phyloP scores from a whole-genome alignment of 37 sponge, comb jelly and placozoan species.

The Oscarella lobularis region DNA sequence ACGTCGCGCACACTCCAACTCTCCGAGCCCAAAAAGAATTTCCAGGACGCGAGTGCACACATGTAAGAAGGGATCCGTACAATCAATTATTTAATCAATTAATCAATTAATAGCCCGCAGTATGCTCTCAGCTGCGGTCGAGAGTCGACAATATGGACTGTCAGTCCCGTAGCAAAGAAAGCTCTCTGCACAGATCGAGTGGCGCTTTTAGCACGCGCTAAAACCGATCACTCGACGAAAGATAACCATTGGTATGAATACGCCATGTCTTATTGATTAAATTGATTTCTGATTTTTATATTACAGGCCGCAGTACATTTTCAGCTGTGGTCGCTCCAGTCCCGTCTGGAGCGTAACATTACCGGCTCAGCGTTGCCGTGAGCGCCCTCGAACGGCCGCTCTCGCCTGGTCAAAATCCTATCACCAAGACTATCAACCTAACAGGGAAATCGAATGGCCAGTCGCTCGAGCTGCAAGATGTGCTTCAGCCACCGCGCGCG shows the following conservation, averaged over 20 bases:
- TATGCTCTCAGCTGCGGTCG: slow-evolving; percentile 19
- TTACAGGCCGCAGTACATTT: slow-evolving; percentile 39
- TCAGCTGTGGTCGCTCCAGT: slow-evolving; percentile 72
- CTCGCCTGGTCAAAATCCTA: slow-evolving; percentile 61
- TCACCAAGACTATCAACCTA: slow-evolving; percentile 42
- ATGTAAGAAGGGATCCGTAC: slow-evolving; percentile 1
- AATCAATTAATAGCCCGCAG: not conserved
- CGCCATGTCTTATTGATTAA: too few species aligned
- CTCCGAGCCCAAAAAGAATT: slow-evolving; percentile 52
- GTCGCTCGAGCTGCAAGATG: slow-evolving; percentile 41
- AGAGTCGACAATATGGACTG: slow-evolving; percentile 9
- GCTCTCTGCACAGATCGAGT: not conserved
- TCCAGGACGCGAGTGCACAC: slow-evolving; percentile 7
- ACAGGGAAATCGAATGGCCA: slow-evolving; percentile 54
- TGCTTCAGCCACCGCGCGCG: slow-evolving; percentile 21
- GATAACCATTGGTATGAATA: too few species aligned
- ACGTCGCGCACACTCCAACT: slow-evolving; percentile 32
- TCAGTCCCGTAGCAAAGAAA: not conserved
- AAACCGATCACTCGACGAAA: not conserved
- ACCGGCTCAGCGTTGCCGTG: slow-evolving; percentile 20
- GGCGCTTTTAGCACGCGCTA: slow-evolving; percentile 11
- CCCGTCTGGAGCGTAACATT: slow-evolving; percentile 39
- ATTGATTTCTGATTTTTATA: not conserved
- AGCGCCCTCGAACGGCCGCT: slow-evolving; percentile 47
- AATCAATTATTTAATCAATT: not conserved